A percentile compares a stretch with the other conserved stretches of the same genome.
Conservation (phyloP, 2,888 invertebrate genomes). For the Cepaea hortensis region DNA sequence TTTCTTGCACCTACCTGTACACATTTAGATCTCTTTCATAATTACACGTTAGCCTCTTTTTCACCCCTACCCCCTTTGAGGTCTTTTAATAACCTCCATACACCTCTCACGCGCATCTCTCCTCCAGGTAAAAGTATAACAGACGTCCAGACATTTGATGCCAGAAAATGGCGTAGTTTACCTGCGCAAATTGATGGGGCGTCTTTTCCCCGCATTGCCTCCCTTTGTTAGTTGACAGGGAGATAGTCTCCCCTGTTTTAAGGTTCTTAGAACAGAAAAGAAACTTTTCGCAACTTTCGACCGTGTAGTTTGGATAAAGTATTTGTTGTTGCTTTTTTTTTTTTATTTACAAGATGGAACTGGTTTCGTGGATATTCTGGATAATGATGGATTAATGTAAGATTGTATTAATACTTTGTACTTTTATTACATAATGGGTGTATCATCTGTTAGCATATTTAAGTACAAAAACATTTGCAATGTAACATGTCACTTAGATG, state of each 20-base stretch:
- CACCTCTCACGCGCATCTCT: neutral
- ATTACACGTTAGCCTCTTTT: too few species aligned
- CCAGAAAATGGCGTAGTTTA: constrained; percentile 19
- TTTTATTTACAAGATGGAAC: neutral
- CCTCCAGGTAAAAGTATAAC: neutral
- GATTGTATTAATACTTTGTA: neutral
- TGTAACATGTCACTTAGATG: neutral
- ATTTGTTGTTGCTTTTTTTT: neutral
- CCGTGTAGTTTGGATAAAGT: neutral
- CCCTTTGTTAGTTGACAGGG: neutral
- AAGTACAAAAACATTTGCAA: too few species aligned
- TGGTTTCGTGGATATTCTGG: constrained; percentile 18
- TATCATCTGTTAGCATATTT: neutral
- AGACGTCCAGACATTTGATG: constrained; percentile 15
- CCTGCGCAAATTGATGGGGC: constrained; percentile 15
- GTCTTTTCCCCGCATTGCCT: neutral
- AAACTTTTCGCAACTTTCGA: constrained; percentile 30
- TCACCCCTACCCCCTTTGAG: too few species aligned
- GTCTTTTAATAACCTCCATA: neutral
- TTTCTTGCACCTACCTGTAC: too few species aligned
- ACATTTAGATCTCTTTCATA: too few species aligned
- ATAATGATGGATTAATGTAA: constrained; percentile 28
- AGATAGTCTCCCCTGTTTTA: neutral
- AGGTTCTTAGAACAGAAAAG: neutral
- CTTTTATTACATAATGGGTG: neutral